phyloP scores from a whole-genome alignment of 2,113 vertebrate species.

The Alexandromys fortis region DNA sequence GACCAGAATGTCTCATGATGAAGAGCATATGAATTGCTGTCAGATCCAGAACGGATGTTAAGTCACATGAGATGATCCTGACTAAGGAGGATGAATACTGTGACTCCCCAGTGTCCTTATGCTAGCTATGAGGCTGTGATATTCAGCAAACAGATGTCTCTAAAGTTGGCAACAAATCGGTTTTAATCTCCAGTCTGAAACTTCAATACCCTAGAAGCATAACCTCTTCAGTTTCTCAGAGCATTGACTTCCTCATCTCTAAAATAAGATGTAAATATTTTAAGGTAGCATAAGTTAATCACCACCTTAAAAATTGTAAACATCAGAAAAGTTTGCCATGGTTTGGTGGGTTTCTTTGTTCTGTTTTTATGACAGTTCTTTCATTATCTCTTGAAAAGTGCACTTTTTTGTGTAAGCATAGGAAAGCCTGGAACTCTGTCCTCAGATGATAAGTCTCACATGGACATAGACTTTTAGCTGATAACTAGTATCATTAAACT shows the following conservation, averaged over 20 bases:
- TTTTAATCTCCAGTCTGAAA: neutral
- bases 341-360: neutral
- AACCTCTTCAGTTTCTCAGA: neutral
- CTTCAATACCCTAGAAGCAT: neutral
- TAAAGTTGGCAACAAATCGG: neutral
- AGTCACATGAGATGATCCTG: neutral
- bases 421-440: neutral
- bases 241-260: neutral
- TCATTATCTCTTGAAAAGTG: neutral
- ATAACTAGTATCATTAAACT: neutral
- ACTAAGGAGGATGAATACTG: neutral
- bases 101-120: neutral
- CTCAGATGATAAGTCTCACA: neutral
- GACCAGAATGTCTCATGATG: constrained; percentile 39
- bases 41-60: neutral
- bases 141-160: neutral
- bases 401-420: neutral
- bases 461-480: neutral
- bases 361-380: neutral
- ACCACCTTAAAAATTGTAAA: neutral
- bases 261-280: neutral
- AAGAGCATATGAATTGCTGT: neutral
- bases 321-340: neutral
- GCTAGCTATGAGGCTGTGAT: neutral
- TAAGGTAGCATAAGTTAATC: neutral